Conservation (phyloP, 2,888 invertebrate species). For the Tineola bisselliella region DNA sequence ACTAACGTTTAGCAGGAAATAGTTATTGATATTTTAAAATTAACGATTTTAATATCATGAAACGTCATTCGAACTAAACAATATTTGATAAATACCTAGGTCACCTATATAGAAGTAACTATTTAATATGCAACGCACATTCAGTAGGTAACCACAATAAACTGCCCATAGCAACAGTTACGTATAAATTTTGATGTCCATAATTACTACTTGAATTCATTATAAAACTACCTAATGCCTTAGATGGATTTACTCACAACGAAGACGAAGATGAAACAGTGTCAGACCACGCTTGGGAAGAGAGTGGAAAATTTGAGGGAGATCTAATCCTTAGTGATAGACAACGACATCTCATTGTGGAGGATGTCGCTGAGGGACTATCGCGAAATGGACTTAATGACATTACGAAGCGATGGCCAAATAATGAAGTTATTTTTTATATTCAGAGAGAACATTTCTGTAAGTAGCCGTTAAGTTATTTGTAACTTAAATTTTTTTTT, state of each 20-base stretch:
- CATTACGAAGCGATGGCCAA: constrained; percentile 55
- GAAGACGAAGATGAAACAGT: constrained; percentile 40
- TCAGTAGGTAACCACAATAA: background rate
- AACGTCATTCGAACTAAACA: too few species aligned
- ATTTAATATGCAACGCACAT: background rate
- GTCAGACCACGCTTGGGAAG: constrained; percentile 58
- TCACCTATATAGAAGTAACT: background rate
- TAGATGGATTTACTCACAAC: background rate
- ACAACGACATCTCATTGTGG: constrained; percentile 50
- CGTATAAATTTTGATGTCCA: background rate
- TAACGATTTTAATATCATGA: too few species aligned
- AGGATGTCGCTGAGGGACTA: constrained; percentile 50
- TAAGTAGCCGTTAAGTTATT: constrained; percentile 30
- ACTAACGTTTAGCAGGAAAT: too few species aligned
- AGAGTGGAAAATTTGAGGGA: constrained; percentile 64
- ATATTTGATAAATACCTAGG: too few species aligned
- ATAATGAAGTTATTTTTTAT: constrained; percentile 54
- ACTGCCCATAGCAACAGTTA: background rate
- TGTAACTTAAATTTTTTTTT: too few species aligned
- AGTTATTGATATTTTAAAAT: too few species aligned
- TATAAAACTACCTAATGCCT: background rate
- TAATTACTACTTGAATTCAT: too few species aligned
- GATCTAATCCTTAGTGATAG: constrained; percentile 58
- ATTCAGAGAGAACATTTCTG: constrained; percentile 57
- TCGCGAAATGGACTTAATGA: constrained; percentile 55